phyloP scores from a whole-genome alignment of 2,888 invertebrate genomes.

The Calameuta idolon region DNA sequence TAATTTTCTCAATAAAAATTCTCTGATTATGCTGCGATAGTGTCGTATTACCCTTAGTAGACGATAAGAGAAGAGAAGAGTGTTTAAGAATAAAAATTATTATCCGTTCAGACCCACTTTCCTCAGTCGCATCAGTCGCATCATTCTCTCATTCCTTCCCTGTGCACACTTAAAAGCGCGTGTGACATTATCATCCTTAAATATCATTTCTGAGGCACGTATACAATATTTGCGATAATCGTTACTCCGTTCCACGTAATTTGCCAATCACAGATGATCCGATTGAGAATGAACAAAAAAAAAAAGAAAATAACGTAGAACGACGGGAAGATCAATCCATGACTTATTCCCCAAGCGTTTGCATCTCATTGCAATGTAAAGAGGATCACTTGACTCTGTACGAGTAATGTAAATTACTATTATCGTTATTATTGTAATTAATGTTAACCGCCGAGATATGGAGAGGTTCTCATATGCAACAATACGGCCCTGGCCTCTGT shows the following conservation, averaged over 20 bases:
- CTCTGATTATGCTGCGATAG: neutral
- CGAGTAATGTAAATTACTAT: neutral
- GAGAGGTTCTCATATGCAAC: constrained; percentile 5
- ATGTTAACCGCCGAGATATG: constrained; percentile 9
- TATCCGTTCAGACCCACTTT: neutral
- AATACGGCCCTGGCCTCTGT: neutral
- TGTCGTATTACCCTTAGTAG: neutral
- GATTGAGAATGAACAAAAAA: too few species aligned
- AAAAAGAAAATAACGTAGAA: neutral
- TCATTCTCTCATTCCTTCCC: neutral
- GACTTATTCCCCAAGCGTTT: neutral
- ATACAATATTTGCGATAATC: neutral
- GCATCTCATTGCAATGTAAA: neutral
- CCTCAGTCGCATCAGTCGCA: neutral
- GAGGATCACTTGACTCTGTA: neutral
- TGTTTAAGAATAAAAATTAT: neutral
- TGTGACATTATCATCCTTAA: neutral
- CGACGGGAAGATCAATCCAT: neutral
- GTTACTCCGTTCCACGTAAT: neutral
- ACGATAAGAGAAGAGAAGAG: neutral
- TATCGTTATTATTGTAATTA: neutral
- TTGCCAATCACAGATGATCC: constrained; percentile 35
- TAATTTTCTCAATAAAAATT: neutral
- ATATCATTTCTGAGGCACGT: neutral
- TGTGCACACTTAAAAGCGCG: neutral